Evolutionary conservation across 2,888 invertebrate species (phyloP).

Genomic region (Chalcosyrphus nemorum): DNA sequence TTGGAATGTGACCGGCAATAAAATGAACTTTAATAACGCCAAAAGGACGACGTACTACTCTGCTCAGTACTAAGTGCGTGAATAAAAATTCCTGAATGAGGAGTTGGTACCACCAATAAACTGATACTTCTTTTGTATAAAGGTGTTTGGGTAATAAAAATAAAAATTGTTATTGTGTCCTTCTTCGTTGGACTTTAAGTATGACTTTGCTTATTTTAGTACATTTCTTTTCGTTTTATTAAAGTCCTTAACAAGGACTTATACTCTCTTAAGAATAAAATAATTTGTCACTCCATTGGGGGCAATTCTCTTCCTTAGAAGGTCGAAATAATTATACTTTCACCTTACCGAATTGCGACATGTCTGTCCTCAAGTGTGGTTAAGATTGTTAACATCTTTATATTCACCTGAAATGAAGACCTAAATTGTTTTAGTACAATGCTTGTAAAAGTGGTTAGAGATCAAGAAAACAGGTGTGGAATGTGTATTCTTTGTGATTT

Average conservation of each 20-base stretch:
- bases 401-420: constrained; percentile 14
- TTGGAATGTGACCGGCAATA: constrained; percentile 23
- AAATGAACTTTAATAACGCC: constrained; percentile 34
- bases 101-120: constrained; percentile 9
- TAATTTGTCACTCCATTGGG: constrained; percentile 44
- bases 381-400: not conserved
- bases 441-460: constrained; percentile 5
- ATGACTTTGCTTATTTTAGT: not conserved
- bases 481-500: constrained; percentile 28
- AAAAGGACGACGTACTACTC: constrained; percentile 18
- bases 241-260: not conserved
- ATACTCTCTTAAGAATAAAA: constrained; percentile 1
- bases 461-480: not conserved
- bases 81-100: not conserved
- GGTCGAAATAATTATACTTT: constrained; percentile 24
- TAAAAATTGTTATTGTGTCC: constrained; percentile 20
- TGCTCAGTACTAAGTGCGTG: not conserved
- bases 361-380: constrained; percentile 6
- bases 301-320: not conserved
- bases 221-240: not conserved
- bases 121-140: not conserved
- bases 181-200: not conserved
- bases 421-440: constrained; percentile 33
- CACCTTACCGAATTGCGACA: constrained; percentile 5
- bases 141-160: constrained; percentile 19